These are phyloP conservation scores for Phortica variegata DNA, from an alignment of 1,140 invertebrate genomes.

Conservation along the genomic window DNA sequence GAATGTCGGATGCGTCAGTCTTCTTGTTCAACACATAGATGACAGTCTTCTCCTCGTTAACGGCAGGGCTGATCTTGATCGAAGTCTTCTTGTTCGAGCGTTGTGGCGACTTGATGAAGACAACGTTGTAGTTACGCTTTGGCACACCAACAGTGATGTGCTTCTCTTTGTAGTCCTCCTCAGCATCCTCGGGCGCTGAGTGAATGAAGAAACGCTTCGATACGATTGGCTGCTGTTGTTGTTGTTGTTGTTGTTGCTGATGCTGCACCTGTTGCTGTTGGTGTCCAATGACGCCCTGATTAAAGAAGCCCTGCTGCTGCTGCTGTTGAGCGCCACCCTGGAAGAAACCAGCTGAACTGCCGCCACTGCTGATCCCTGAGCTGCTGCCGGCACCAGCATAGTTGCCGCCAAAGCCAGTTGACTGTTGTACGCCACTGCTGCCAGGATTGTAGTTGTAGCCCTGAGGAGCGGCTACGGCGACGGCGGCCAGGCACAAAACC, in stretches of 20 bases:
- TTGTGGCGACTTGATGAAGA: conserved; percentile 82
- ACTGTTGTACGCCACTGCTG: not conserved
- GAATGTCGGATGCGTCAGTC: conserved; percentile 40
- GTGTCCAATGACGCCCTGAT: not conserved
- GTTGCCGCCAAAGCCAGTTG: conserved; percentile 27
- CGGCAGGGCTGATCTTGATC: conserved; percentile 63
- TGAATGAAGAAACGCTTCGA: conserved; percentile 56
- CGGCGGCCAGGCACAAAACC: conserved; percentile 46
- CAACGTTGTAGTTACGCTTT: conserved; percentile 83
- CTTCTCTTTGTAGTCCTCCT: conserved; percentile 55
- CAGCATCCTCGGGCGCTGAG: conserved; percentile 49
- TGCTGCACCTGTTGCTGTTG: conserved; percentile 12
- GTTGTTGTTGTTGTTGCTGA: conserved; percentile 26
- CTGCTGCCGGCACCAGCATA: conserved; percentile 18
- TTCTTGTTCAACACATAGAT: conserved; percentile 84
- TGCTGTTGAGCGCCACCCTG: conserved; percentile 27
- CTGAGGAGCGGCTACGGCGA: conserved; percentile 49
- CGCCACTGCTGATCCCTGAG: conserved; percentile 20
- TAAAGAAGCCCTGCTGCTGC: conserved; percentile 15
- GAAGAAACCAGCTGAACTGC: conserved; percentile 27
- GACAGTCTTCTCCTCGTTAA: conserved; percentile 80
- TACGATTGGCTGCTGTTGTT: conserved; percentile 59
- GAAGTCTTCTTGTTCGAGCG: conserved; percentile 66
- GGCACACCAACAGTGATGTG: conserved; percentile 59
- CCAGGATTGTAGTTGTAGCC: conserved; percentile 50